phyloP scores from a whole-genome alignment of 1,140 invertebrate species.

The Stenopsyche tienmushanensis region DNA sequence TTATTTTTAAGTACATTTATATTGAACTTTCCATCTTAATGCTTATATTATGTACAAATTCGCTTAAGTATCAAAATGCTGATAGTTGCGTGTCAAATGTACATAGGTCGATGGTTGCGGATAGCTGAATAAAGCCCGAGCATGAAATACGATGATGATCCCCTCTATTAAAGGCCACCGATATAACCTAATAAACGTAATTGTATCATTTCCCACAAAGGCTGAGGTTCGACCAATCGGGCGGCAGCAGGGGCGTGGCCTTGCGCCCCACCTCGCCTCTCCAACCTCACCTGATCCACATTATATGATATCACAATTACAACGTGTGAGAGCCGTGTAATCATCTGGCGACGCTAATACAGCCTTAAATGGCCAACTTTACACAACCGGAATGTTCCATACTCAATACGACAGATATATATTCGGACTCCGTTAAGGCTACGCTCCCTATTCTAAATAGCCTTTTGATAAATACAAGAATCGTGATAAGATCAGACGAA shows the following conservation, averaged over 20 bases:
- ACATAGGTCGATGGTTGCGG: neutral
- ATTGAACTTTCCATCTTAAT: too few species aligned
- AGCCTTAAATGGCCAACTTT: too few species aligned
- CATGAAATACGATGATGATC: neutral
- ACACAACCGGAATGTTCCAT: too few species aligned
- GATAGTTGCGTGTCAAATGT: too few species aligned
- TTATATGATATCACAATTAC: conserved; percentile 24
- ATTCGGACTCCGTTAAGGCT: too few species aligned
- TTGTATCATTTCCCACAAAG: conserved; percentile 27
- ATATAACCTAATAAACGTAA: conserved; percentile 33
- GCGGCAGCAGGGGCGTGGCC: conserved; percentile 19
- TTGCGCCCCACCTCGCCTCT: neutral
- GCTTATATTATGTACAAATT: too few species aligned
- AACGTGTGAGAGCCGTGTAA: neutral
- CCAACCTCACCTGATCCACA: conserved; percentile 5
- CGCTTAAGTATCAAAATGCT: too few species aligned
- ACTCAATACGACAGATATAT: too few species aligned
- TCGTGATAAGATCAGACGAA: too few species aligned
- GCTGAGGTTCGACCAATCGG: conserved; percentile 27
- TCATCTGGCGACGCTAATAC: neutral
- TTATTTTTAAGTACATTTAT: too few species aligned
- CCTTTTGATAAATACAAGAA: too few species aligned
- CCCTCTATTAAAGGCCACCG: conserved; percentile 14
- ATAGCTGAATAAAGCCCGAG: neutral
- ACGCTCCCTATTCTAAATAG: too few species aligned